Base-by-base conservation (phyloP, 1,140 invertebrate genomes). In the Drosophila tristis region DNA sequence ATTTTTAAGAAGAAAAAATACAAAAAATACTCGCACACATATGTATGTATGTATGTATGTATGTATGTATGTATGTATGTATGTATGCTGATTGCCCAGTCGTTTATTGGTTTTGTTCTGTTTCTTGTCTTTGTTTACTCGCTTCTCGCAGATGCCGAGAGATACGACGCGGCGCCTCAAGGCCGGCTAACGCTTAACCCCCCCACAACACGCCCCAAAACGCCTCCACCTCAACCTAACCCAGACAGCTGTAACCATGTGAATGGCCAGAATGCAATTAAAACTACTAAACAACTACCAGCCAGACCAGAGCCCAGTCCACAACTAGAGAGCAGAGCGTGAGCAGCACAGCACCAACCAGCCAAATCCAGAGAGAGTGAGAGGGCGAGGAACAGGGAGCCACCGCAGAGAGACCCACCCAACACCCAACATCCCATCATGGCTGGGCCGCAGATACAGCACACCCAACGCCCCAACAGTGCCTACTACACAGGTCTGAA, bases 401-500 rank as follows among this genome's bases (percentile, higher is more conserved):
- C 8, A 8, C 8, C 8, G 2, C 31, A 31, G 8, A 8, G 8
- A 8, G 2, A 31, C 8, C 31, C 31, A 13, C 11, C 20, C 20
- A 20, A n/a, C 25, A 25, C 23, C 31, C 29, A n/a, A 42, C 15
- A 6, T 39, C 20, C 20, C 39, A 59, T 56, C 25, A 91, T 91
- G 90, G 90, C 90, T 39, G 90, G 90, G 47, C 90, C 90, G 53
- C 90, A 91, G 70, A 78, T 91, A 42, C 90, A 91, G 74, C 89
- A 89, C 47, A 78, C 61, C 20, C 89, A 91, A 57, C 86, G 90
- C 45, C 90, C 90, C 8, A 79, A 79, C 31, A 91, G 90, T 68
- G 90, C 90, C 67, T 91, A 91, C 53, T 91, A 91, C 48, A 89
- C 87, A 2, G 87, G 87, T 15, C 64, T 90, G 8, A 91, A 91